A percentile compares a stretch with the other conserved stretches of the same genome.
phyloP scores from a whole-genome alignment of 30 jellyfish, hydroid and myxozoan species.

The Aurelia sp. region DNA sequence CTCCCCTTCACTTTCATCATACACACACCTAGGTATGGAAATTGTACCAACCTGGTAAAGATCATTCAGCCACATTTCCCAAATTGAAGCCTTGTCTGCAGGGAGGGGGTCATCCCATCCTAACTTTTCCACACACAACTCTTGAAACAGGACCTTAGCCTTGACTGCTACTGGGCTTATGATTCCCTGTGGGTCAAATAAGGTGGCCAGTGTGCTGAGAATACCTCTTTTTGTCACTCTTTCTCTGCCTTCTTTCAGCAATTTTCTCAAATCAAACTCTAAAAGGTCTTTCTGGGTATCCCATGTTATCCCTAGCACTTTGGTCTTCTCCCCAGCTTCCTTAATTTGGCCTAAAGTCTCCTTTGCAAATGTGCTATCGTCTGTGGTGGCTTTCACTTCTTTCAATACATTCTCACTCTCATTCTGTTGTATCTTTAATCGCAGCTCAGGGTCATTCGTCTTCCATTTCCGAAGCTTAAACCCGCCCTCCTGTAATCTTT shows the following conservation, averaged over 20 bases:
- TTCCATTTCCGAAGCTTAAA: slow-evolving; percentile 39
- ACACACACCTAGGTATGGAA: too few relatives aligned
- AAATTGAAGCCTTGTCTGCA: neutral
- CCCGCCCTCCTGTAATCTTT: slow-evolving; percentile 13
- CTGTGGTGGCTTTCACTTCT: neutral
- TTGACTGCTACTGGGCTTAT: slow-evolving; percentile 20
- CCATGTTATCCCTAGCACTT: slow-evolving; percentile 43
- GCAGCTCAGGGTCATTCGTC: slow-evolving; percentile 2
- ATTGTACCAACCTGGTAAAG: too few relatives aligned
- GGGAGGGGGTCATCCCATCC: slow-evolving; percentile 39
- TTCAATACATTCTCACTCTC: neutral
- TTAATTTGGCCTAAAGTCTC: slow-evolving; percentile 16
- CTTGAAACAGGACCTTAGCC: slow-evolving; percentile 33
- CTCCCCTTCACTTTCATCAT: too few relatives aligned
- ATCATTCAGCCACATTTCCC: slow-evolving; percentile 4
- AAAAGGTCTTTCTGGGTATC: slow-evolving; percentile 17
- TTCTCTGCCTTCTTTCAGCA: neutral
- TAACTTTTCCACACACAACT: slow-evolving; percentile 11
- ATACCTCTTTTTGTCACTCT: slow-evolving; percentile 5
- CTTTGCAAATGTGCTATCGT: neutral
- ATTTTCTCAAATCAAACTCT: neutral
- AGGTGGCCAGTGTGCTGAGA: slow-evolving; percentile 20
- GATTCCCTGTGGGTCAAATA: slow-evolving; percentile 40
- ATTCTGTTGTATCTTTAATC: neutral
- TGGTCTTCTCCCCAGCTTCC: neutral